These are phyloP conservation scores for Tenthredo scrophulariae DNA, from an alignment of 2,888 invertebrate species.

Conservation along the genomic window DNA sequence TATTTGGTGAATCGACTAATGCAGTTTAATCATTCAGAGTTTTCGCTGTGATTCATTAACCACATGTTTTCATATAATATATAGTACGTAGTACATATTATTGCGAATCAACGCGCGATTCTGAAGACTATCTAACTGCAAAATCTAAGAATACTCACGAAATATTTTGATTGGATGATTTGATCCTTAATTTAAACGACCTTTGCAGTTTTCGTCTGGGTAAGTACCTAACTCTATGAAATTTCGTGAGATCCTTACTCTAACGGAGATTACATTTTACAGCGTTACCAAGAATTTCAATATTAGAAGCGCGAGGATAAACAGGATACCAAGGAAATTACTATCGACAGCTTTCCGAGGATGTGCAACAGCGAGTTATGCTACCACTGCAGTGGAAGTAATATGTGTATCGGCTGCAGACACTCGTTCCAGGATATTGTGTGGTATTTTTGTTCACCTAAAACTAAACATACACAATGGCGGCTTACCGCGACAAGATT, in stretches of 20 bases:
- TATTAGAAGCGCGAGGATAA: conserved; percentile 11
- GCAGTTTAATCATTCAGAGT: neutral
- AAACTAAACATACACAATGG: neutral
- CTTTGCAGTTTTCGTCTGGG: neutral
- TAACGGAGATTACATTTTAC: conserved; percentile 27
- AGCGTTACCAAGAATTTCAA: conserved; percentile 33
- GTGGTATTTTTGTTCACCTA: neutral
- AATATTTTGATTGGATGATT: neutral
- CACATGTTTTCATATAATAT: too few species aligned
- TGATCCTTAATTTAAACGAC: neutral
- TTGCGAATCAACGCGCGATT: neutral
- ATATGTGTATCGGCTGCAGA: conserved; percentile 33
- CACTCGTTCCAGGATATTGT: conserved; percentile 21
- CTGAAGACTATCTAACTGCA: neutral
- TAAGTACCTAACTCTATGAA: neutral
- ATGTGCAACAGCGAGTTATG: conserved; percentile 41
- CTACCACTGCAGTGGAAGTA: conserved; percentile 15
- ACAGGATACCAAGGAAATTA: conserved; percentile 44
- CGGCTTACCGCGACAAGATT: neutral
- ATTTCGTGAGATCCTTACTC: neutral
- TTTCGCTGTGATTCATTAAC: neutral
- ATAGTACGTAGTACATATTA: neutral
- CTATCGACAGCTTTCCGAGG: conserved; percentile 8
- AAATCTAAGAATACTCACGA: neutral
- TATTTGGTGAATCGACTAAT: neutral